Base-by-base conservation (phyloP, 2,797 vertebrate genomes). In the Rhincodon typus region DNA sequence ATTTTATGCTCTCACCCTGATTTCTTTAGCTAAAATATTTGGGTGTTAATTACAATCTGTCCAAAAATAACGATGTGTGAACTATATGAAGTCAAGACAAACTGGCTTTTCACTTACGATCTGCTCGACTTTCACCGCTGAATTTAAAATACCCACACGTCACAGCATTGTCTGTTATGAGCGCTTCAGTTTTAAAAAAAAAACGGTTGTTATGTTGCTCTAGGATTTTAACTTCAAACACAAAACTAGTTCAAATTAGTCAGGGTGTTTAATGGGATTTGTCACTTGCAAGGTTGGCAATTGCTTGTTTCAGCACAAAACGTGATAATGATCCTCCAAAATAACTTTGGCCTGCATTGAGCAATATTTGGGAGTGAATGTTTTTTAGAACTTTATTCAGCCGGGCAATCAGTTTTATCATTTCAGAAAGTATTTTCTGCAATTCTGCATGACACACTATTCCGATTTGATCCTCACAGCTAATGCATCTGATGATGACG, bases 391-490 rank as follows among this genome's bases (percentile, higher is more conserved):
- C n/a, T 27, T 94, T 70, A 67, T 50, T 94, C 93, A 72, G 38
- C 27, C 38, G 25, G 46, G 5, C 10, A 95, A 77, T 95, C 94
- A 95, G 50, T 95, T 77, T 95, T 72, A 77, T 95, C 94, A 95
- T n/a, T 77, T 95, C 94, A 95, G 94, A 57, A 70, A 95, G 70
- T 95, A 50, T 95, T 95, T 95, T 95, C 94, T 95, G 53, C 46
- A 95, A 77, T 53, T 46, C 70, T 77, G 30, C 46, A 95, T 46
- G 46, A 95, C 17, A 30, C 70, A 77, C 94, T 53, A 70, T 95
- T 77, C 94, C 94, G 77, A 95, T 95, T 95, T 95, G 70, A 95
- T 95, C 94, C 94, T 95, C 70, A 95, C 30, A 95, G 46, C 94
- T 95, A 95, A 95, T 95, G 94, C 94, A 30, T 77, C 94, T 77